These are phyloP conservation scores for Zootoca vivipara DNA, from an alignment of 2,113 vertebrate species.

Conservation along the genomic window DNA sequence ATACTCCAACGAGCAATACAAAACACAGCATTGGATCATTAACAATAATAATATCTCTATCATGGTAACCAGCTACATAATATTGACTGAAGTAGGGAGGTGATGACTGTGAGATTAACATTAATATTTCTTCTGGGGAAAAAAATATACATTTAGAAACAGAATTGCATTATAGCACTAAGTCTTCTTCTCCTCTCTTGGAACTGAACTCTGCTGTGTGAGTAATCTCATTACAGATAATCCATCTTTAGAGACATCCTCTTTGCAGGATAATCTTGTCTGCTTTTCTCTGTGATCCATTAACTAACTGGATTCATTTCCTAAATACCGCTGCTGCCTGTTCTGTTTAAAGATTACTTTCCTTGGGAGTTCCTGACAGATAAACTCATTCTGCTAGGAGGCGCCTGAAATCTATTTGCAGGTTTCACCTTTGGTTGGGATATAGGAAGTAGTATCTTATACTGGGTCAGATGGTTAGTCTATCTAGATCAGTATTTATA, in stretches of 20 bases:
- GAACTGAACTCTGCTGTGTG: background rate
- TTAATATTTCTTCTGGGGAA: background rate
- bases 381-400: slow-evolving; percentile 29
- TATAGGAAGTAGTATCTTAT: background rate
- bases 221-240: slow-evolving; percentile 51
- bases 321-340: slow-evolving; percentile 42
- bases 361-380: slow-evolving; percentile 36
- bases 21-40: background rate
- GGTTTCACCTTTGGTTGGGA: background rate
- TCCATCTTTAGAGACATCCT: slow-evolving; percentile 31
- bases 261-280: slow-evolving; percentile 40
- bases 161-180: slow-evolving; percentile 14
- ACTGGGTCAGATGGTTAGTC: background rate
- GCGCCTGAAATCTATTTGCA: background rate
- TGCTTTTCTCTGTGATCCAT: slow-evolving; percentile 36
- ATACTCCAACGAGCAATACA: background rate
- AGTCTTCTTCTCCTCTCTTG: background rate
- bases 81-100: background rate
- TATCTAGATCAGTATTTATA: background rate
- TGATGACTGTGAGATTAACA: background rate
- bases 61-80: background rate
- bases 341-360: slow-evolving; percentile 42
- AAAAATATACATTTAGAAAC: background rate
- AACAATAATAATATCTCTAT: background rate
- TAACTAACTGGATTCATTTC: slow-evolving; percentile 52